A percentile compares a stretch with the other conserved stretches of the same genome.
These are phyloP conservation scores for Panzeria rudis DNA, from an alignment of 2,888 invertebrate genomes.

Conservation along the genomic window DNA sequence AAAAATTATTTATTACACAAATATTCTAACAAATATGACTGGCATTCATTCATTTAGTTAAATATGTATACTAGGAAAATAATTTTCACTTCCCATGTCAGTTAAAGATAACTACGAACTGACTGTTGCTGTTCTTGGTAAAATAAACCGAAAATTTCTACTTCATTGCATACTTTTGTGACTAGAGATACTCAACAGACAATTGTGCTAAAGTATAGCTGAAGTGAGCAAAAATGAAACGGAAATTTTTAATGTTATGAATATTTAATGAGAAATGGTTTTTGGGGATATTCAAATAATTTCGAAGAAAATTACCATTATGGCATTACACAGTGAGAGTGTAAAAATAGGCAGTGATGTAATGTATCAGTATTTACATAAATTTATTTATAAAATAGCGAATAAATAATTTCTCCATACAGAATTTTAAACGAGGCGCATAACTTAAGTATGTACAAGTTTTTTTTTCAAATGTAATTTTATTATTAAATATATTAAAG, in stretches of 20 bases:
- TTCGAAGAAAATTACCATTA: neutral
- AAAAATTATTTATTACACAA: constrained; percentile 8
- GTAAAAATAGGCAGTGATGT: neutral
- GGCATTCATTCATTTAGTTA: constrained; percentile 5
- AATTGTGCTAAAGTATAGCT: neutral
- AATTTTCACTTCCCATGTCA: constrained; percentile 14
- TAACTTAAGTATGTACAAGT: too few relatives aligned
- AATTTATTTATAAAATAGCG: neutral
- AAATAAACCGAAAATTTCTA: constrained; percentile 4
- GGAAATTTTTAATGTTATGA: neutral
- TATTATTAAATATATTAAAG: too few relatives aligned
- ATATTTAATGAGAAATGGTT: constrained; percentile 4
- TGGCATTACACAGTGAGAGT: neutral
- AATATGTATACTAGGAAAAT: neutral
- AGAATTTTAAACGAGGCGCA: too few relatives aligned
- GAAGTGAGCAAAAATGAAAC: neutral
- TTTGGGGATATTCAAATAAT: neutral
- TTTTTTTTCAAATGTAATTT: too few relatives aligned
- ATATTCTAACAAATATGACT: neutral
- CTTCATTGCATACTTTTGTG: constrained; percentile 38
- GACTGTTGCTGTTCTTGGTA: neutral
- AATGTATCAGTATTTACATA: neutral
- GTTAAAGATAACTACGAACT: constrained; percentile 13
- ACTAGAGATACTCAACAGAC: constrained; percentile 13
- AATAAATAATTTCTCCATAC: too few relatives aligned